These are phyloP conservation scores for Pempheris klunzingeri DNA, from an alignment of 2,797 vertebrate species.

Conservation along the genomic window DNA sequence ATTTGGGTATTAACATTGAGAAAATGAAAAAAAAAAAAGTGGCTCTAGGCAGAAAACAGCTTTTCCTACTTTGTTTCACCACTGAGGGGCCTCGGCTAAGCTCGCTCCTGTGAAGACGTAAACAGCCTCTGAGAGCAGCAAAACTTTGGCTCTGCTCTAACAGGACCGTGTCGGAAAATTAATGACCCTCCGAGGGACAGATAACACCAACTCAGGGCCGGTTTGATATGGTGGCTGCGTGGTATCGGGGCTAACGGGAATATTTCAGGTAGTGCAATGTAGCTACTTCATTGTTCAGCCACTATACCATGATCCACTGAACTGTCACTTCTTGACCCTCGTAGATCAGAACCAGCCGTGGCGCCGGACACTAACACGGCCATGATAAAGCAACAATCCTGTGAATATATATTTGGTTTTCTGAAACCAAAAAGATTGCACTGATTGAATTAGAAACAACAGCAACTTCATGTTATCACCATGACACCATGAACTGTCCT, in stretches of 20 bases:
- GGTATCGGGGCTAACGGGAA: slow-evolving; percentile 17
- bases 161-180: slow-evolving; percentile 4
- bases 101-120: slow-evolving; percentile 43
- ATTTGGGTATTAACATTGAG: slow-evolving; percentile 62
- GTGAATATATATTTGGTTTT: slow-evolving; percentile 63
- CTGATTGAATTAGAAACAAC: slow-evolving; percentile 64
- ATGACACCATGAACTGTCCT: slow-evolving; percentile 50
- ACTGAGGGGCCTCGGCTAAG: slow-evolving; percentile 47
- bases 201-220: slow-evolving; percentile 25
- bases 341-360: slow-evolving; percentile 39
- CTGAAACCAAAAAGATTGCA: slow-evolving; percentile 78
- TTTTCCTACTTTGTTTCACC: slow-evolving; percentile 62
- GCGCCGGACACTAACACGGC: slow-evolving; percentile 34
- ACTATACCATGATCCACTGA: slow-evolving; percentile 55
- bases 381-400: slow-evolving; percentile 65
- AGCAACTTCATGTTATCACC: slow-evolving; percentile 66
- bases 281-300: slow-evolving; percentile 76
- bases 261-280: slow-evolving; percentile 74
- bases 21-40: slow-evolving; percentile 46
- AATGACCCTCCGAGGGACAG: slow-evolving; percentile 25
- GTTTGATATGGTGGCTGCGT: slow-evolving; percentile 27
- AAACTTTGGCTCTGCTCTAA: slow-evolving; percentile 41
- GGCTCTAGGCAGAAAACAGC: slow-evolving; percentile 61
- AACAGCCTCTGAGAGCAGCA: slow-evolving; percentile 41
- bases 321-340: slow-evolving; percentile 35